These are phyloP conservation scores for Parnassius smintheus DNA, from an alignment of 2,888 invertebrate species.

Conservation along the genomic window DNA sequence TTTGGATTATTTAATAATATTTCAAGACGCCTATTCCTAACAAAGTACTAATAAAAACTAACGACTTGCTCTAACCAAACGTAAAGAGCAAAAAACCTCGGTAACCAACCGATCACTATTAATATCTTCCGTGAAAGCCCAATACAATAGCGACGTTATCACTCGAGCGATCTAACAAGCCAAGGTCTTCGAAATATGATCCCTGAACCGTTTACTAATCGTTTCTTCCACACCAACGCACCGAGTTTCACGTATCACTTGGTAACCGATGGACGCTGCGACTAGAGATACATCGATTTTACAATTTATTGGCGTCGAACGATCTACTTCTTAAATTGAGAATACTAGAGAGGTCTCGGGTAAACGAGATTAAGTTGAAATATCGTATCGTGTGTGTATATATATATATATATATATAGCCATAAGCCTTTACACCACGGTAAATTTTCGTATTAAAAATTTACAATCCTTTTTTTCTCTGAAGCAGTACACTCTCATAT, in stretches of 20 bases:
- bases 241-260: slow-evolving; percentile 65
- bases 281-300: slow-evolving; percentile 21
- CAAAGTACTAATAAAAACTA: slow-evolving; percentile 6
- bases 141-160: slow-evolving; percentile 41
- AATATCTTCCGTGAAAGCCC: slow-evolving; percentile 38
- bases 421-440: too few species aligned
- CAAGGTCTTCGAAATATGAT: slow-evolving; percentile 57
- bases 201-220: slow-evolving; percentile 63
- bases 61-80: slow-evolving; percentile 12
- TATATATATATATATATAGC: too few species aligned
- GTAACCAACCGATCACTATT: slow-evolving; percentile 36
- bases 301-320: slow-evolving; percentile 17
- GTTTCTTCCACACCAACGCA: slow-evolving; percentile 60
- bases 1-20: too few species aligned
- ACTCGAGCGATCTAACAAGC: slow-evolving; percentile 36
- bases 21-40: neutral
- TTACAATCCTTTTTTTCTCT: too few species aligned
- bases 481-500: too few species aligned
- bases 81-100: slow-evolving; percentile 28
- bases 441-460: too few species aligned
- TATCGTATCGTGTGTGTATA: too few species aligned
- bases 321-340: neutral
- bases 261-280: slow-evolving; percentile 46
- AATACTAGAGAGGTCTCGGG: neutral
- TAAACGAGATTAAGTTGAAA: too few species aligned